These are phyloP conservation scores for Cololabis saira DNA, from an alignment of 2,113 vertebrate species.

Conservation along the genomic window DNA sequence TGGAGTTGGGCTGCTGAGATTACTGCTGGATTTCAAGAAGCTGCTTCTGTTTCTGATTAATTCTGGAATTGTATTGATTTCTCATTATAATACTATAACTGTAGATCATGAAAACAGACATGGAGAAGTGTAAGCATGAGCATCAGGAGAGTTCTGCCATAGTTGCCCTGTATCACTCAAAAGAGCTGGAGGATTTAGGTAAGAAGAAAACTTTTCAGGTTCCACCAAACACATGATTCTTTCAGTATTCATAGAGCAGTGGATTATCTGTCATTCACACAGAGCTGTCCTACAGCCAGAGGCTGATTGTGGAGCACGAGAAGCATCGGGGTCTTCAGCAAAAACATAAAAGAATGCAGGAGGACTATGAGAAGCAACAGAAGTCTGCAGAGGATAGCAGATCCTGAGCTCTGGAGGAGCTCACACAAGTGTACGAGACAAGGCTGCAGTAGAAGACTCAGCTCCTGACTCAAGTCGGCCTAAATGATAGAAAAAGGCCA, in stretches of 20 bases:
- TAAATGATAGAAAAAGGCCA: too few species aligned
- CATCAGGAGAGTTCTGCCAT: conserved; percentile 76
- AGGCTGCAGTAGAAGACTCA: conserved; percentile 84
- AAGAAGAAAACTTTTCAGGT: neutral
- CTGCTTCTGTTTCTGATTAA: neutral
- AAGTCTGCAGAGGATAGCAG: conserved; percentile 81
- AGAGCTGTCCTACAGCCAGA: conserved; percentile 89
- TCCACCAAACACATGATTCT: neutral
- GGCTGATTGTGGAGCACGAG: conserved; percentile 88
- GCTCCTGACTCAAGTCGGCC: conserved; percentile 84
- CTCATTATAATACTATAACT: neutral
- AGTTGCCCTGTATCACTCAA: conserved; percentile 79
- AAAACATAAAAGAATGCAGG: conserved; percentile 85
- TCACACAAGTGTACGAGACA: conserved; percentile 84
- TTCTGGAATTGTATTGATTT: neutral
- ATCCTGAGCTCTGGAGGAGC: conserved; percentile 80
- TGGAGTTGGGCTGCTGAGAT: too few species aligned
- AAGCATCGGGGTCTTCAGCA: conserved; percentile 88
- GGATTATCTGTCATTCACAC: neutral
- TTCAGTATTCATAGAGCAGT: neutral
- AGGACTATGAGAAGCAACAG: conserved; percentile 85
- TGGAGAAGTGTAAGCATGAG: conserved; percentile 81
- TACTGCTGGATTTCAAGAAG: too few species aligned
- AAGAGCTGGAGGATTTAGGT: conserved; percentile 87
- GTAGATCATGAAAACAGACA: conserved; percentile 86